These are phyloP conservation scores for Cheilosia soror DNA, from an alignment of 2,888 invertebrate species.

Conservation along the genomic window DNA sequence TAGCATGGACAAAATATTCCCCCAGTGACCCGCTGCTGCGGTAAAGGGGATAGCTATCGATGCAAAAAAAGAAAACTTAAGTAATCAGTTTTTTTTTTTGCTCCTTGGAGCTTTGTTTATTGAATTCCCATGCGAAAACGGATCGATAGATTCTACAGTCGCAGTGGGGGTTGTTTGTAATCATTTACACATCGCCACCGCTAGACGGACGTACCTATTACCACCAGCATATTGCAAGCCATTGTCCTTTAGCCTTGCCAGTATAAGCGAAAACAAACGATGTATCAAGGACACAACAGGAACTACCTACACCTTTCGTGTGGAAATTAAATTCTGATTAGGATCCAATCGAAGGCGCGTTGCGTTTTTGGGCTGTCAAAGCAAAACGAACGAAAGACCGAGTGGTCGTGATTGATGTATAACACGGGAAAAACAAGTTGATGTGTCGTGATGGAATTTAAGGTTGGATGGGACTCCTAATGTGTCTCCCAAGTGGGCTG, in stretches of 20 bases:
- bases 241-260: background rate
- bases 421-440: constrained; percentile 26
- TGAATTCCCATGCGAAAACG: constrained; percentile 18
- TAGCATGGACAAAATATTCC: constrained; percentile 11
- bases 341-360: constrained; percentile 38
- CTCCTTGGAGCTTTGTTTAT: constrained; percentile 31
- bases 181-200: constrained; percentile 26
- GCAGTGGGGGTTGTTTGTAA: constrained; percentile 40
- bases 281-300: constrained; percentile 34
- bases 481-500: background rate
- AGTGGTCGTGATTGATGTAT: constrained; percentile 35
- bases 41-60: background rate
- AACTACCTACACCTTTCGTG: constrained; percentile 50
- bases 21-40: background rate
- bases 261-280: constrained; percentile 18
- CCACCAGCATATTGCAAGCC: background rate
- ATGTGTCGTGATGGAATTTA: constrained; percentile 19
- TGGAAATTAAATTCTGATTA: constrained; percentile 55
- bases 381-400: background rate
- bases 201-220: background rate
- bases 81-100: constrained; percentile 40
- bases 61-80: constrained; percentile 21
- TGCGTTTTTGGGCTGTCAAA: background rate
- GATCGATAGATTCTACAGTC: constrained; percentile 22
- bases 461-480: background rate